Percentiles rank a stretch among this genome's conserved stretches.
Conservation (phyloP, 1,140 invertebrate species). For the Tetramorium alpestre region DNA sequence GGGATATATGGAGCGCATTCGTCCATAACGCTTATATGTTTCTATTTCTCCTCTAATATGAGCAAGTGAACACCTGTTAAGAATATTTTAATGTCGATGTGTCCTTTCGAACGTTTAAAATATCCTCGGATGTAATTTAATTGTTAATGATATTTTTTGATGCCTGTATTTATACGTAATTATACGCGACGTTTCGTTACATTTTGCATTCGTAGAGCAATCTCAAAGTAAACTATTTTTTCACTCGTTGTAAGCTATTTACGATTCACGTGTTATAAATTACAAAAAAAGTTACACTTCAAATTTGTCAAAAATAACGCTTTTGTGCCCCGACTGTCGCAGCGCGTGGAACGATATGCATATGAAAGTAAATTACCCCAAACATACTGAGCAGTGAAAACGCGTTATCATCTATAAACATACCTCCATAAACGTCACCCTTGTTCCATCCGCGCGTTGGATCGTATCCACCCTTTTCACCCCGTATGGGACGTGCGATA, state of each 20-base stretch:
- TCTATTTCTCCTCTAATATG: not conserved
- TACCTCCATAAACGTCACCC: constrained; percentile 47
- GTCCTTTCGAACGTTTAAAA: not conserved
- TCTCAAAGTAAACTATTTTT: not conserved
- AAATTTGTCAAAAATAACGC: constrained; percentile 23
- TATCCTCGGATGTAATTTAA: not conserved
- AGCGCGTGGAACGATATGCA: not conserved
- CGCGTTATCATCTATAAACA: constrained; percentile 52
- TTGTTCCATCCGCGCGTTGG: constrained; percentile 9
- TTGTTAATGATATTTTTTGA: not conserved
- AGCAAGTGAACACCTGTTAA: not conserved
- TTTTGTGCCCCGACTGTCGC: not conserved
- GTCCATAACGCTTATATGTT: constrained; percentile 12
- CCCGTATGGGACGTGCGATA: constrained; percentile 9
- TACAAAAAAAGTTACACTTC: not conserved
- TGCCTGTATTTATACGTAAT: not conserved
- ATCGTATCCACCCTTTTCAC: constrained; percentile 15
- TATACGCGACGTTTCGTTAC: not conserved
- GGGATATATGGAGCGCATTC: constrained; percentile 74
- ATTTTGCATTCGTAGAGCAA: not conserved
- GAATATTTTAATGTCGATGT: not conserved
- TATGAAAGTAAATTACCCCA: constrained; percentile 39
- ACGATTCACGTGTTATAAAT: not conserved
- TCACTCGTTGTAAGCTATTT: not conserved
- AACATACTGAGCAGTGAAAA: constrained; percentile 45